Conservation (phyloP, 2,113 vertebrate genomes). For the Marmota monax region DNA sequence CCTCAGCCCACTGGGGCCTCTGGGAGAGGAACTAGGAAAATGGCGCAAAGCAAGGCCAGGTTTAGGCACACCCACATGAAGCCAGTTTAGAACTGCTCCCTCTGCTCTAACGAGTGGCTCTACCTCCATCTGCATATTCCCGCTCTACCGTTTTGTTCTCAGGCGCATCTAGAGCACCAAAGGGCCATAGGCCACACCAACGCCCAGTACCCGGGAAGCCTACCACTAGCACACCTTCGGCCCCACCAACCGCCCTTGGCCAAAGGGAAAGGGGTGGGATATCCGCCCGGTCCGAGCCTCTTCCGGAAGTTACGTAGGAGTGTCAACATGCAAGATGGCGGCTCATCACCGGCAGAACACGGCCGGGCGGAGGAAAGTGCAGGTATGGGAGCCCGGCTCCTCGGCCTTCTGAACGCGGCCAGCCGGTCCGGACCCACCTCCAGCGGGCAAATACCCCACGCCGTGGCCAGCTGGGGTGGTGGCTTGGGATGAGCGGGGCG, state of each 20-base stretch:
- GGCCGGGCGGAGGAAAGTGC: conserved; percentile 99
- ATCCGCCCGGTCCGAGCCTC: conserved; percentile 67
- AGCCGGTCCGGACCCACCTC: neutral
- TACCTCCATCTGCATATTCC: no score
- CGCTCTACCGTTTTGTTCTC: neutral
- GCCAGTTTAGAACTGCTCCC: neutral
- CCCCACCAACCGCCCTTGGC: neutral
- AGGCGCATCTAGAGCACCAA: neutral
- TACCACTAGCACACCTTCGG: rapidly evolving
- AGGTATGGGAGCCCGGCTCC: conserved; percentile 85
- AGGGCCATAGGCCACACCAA: rapidly evolving
- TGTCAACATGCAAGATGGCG: conserved; percentile 99
- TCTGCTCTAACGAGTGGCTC: neutral
- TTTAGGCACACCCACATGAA: neutral
- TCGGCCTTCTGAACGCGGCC: neutral
- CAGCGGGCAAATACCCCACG: neutral
- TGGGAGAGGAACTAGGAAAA: neutral
- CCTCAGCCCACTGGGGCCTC: rapidly evolving
- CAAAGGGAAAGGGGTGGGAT: neutral
- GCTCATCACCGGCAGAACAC: conserved; percentile 99
- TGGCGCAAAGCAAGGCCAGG: no score
- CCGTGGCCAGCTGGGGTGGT: neutral
- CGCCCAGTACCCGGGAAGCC: rapidly evolving
- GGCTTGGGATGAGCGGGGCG: neutral
- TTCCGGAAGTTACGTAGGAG: conserved; percentile 92